Evolutionary conservation across 2,797 vertebrate genomes (phyloP).

Genomic region (Leontopithecus rosalia): DNA sequence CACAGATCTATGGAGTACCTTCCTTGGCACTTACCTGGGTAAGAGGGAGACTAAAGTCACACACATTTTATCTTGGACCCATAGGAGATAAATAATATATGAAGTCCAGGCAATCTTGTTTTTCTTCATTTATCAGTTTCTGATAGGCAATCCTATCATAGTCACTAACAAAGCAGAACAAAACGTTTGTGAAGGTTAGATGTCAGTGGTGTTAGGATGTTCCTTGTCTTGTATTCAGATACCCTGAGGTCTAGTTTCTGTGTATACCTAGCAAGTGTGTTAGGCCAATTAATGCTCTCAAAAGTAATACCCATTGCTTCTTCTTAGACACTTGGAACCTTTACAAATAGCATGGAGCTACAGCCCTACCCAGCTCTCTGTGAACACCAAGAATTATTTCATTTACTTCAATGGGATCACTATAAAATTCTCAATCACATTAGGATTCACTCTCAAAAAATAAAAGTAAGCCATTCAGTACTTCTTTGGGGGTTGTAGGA

Average conservation of each 20-base stretch:
- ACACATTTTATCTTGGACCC: background rate
- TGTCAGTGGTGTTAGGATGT: background rate
- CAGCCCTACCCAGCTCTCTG: background rate
- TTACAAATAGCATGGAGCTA: background rate
- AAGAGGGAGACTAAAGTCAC: background rate
- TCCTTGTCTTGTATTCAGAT: background rate
- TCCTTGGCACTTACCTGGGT: background rate
- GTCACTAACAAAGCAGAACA: background rate
- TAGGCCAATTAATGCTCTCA: background rate
- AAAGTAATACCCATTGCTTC: slow-evolving; percentile 11
- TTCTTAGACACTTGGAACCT: background rate
- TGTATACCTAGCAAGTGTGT: background rate
- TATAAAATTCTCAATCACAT: slow-evolving; percentile 61
- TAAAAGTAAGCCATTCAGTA: slow-evolving; percentile 20
- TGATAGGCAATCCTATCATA: background rate
- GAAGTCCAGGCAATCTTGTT: background rate
- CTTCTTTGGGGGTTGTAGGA: slow-evolving; percentile 12
- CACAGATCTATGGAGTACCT: background rate
- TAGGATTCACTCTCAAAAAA: slow-evolving; percentile 46
- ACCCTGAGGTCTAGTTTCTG: background rate
- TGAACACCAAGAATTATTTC: slow-evolving; percentile 51
- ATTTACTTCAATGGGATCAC: slow-evolving; percentile 30
- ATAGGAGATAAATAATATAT: background rate
- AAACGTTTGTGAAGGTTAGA: background rate
- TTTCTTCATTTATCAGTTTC: slow-evolving; percentile 31